Base-by-base conservation (phyloP, 2,113 vertebrate species). In the Chloropsis cyanopogon region DNA sequence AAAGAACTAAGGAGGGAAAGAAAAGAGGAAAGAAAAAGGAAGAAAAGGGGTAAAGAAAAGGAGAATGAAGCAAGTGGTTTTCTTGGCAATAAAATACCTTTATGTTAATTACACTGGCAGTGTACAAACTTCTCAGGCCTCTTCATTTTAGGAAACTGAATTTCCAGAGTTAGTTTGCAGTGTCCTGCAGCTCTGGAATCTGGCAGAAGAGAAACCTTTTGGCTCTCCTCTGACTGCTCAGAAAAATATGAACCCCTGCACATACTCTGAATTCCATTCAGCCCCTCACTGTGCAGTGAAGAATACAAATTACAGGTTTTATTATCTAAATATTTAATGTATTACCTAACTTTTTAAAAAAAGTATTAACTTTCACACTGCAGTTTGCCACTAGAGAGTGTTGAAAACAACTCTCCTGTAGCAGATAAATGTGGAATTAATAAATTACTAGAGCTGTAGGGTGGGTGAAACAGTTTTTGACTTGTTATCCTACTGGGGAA, bases 51-150 rank as follows among this genome's bases (percentile, higher is more conserved):
- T 1, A 46, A 39, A 39, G 18, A 4, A 16, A 31, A 79, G 21
- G 19, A 26, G 7, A 57, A 50, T 1, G 4, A 57, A 57, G 2
- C 11, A 52, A 66, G 3, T 56, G 0, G 44, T 11, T 28, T 63
- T 66, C 22, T 14, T 37, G 23, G 21, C 26, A 82, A 42, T 22
- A 4, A 94, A 90, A 82, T 12, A 22, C 5, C 9, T 33, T n/a
- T 46, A 9, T 2, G 2, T 33, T 54, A 46, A 79, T 68, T 20
- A 59, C 2, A 29, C 28, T 25, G 28, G 16, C 8, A 46, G 9
- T 7, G 7, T 18, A 26, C 9, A 49, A 85, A 78, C 8, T 50
- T 25, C 46, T 29, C 26, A 22, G n/a, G 70, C 13, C 31, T 31
- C 57, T 41, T 17, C 3, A 49, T 12, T 54, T 88, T 3, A 71